Evolutionary conservation across 1,140 invertebrate species (phyloP).

Genomic region (Diabrotica undecimpunctata): DNA sequence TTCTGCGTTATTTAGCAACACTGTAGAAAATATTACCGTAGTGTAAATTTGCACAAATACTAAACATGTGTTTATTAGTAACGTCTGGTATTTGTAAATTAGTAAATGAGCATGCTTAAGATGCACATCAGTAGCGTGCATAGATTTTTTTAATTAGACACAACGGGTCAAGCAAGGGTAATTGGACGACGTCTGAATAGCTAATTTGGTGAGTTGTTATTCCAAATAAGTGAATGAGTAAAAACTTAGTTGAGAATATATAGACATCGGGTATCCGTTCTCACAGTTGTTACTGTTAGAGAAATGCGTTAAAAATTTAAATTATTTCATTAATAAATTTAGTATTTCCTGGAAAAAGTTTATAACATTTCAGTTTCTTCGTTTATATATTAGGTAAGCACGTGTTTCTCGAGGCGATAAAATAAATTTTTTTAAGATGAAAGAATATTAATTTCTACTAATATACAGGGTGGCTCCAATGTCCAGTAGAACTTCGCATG

Average conservation of each 20-base stretch:
- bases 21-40: background rate
- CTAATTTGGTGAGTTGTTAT: background rate
- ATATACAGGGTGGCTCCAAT: too few relatives aligned
- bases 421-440: too few relatives aligned
- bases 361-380: too few relatives aligned
- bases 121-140: background rate
- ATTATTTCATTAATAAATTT: background rate
- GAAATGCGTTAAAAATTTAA: background rate
- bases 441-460: too few relatives aligned
- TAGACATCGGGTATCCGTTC: background rate
- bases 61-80: constrained; percentile 3
- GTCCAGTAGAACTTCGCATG: too few relatives aligned
- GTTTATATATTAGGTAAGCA: too few relatives aligned
- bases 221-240: background rate
- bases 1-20: too few relatives aligned
- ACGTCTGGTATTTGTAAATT: constrained; percentile 8
- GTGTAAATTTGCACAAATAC: background rate
- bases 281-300: background rate
- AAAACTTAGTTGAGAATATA: background rate
- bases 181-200: constrained; percentile 1
- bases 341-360: too few relatives aligned
- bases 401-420: too few relatives aligned
- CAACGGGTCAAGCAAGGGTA: background rate
- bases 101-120: constrained; percentile 5
- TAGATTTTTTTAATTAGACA: background rate